Base-by-base conservation (phyloP, 2,888 invertebrate species). In the Habrosyne pyritoides region DNA sequence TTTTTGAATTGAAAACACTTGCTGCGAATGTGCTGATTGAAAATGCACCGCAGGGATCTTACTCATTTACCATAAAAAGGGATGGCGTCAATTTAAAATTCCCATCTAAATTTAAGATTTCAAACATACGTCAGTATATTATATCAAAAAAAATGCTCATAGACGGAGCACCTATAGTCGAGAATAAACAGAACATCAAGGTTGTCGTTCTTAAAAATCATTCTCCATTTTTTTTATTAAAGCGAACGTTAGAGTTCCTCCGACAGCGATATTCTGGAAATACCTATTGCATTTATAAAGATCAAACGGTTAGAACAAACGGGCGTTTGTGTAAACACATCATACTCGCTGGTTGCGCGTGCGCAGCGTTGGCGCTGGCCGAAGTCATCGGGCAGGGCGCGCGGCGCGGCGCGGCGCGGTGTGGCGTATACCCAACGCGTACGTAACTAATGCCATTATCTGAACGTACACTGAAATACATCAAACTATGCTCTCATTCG, bases 261-360 rank as follows among this genome's bases (percentile, higher is more conserved):
- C 80, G 81, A 79, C 83, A 79, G 78, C 80, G 87, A 84, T 87
- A 87, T 90, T 91, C 89, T 87, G 81, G 85, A 88, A 91, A 91
- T 90, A 90, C 90, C 89, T 90, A 89, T 90, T 87, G 89, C 91
- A 89, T 91, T 90, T 89, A 89, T 86, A 91, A 90, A 91, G 91
- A 92, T 92, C 91, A 92, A 92, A 91, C 88, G 90, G 63, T 70
- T 79, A 61, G 85, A 85, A 88, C 89, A 89, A 89, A 89, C 91
- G 88, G 74, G 86, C 83, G 83, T 82, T 88, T 75, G 58, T 91
- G 90, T 91, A 91, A 91, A 91, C 91, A 91, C 72, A 87, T 87
- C 88, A 84, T 83, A 82, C 82, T 61, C 61, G 66, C 50, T 57
- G 64, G 66, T 75, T 42, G 71, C 58, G 75, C 65, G 65, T 64